A percentile compares a stretch with the other conserved stretches of the same genome.
phyloP scores from a whole-genome alignment of 2,888 invertebrate species.

The Troglohyphantes excavatus region DNA sequence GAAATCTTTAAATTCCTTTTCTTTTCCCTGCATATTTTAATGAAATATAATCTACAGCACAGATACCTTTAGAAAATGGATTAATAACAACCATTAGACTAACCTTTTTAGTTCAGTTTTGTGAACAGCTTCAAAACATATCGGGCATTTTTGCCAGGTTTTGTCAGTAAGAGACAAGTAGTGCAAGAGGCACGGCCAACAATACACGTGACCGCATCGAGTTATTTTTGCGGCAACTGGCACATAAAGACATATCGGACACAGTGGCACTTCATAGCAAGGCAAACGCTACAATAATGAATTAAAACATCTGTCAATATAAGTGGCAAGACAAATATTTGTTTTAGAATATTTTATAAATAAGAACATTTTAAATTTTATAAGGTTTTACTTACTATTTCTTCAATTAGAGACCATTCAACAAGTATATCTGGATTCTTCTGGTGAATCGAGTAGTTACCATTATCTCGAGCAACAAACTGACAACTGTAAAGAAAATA shows the following conservation, averaged over 20 bases:
- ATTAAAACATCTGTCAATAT: not conserved
- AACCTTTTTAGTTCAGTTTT: conserved; percentile 92
- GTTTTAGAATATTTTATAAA: no score
- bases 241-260: conserved; percentile 95
- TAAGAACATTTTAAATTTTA: not conserved
- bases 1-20: no score
- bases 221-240: conserved; percentile 95
- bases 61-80: no score
- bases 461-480: conserved; percentile 93
- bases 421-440: conserved; percentile 94
- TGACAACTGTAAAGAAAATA: conserved; percentile 87
- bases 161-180: conserved; percentile 93
- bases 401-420: conserved; percentile 95
- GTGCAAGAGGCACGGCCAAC: conserved; percentile 97
- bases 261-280: conserved; percentile 84
- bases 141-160: conserved; percentile 92
- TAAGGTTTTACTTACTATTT: conserved; percentile 88
- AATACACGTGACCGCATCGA: conserved; percentile 96
- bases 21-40: no score
- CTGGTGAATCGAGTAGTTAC: conserved; percentile 90
- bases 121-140: conserved; percentile 92
- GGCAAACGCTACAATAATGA: conserved; percentile 80
- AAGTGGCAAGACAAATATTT: no score
- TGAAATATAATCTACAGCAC: no score
- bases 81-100: no score